phyloP scores from a whole-genome alignment of 1,140 invertebrate genomes.

The Nomia melanderi region DNA sequence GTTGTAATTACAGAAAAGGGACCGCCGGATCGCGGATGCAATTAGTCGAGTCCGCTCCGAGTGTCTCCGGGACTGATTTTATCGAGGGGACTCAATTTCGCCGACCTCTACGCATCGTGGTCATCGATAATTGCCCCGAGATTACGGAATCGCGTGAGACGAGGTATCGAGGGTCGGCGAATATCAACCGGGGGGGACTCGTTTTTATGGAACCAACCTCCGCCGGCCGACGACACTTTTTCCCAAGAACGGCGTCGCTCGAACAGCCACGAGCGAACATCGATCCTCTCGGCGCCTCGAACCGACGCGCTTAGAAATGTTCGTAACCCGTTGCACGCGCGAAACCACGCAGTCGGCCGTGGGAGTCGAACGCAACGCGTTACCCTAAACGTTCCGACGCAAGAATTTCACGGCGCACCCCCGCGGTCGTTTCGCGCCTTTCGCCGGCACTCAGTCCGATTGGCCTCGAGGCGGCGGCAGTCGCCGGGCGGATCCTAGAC shows the following conservation, averaged over 20 bases:
- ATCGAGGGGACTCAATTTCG: conserved; percentile 43
- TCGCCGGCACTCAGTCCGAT: conserved; percentile 30
- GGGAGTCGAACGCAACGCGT: too few relatives aligned
- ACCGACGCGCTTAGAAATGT: too few relatives aligned
- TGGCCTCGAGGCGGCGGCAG: conserved; percentile 14
- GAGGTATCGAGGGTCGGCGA: not conserved
- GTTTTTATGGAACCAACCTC: not conserved
- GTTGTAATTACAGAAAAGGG: conserved; percentile 37
- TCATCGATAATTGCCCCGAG: conserved; percentile 43
- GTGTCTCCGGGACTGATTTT: conserved; percentile 49
- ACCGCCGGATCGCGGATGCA: conserved; percentile 27
- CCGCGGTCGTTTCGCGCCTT: not conserved
- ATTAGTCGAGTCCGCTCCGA: conserved; percentile 35
- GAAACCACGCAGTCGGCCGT: too few relatives aligned
- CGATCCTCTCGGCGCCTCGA: too few relatives aligned
- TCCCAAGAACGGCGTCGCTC: too few relatives aligned
- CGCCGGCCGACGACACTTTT: too few relatives aligned
- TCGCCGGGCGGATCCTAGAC: conserved; percentile 13
- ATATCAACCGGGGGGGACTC: too few relatives aligned
- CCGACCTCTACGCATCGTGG: conserved; percentile 45
- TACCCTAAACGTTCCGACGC: not conserved
- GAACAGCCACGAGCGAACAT: too few relatives aligned
- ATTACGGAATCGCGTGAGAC: conserved; percentile 29
- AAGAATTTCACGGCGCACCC: not conserved
- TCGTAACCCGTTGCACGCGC: too few relatives aligned